Evolutionary conservation across 2,113 vertebrate species (phyloP).

Genomic region (Poicephalus gulielmi): DNA sequence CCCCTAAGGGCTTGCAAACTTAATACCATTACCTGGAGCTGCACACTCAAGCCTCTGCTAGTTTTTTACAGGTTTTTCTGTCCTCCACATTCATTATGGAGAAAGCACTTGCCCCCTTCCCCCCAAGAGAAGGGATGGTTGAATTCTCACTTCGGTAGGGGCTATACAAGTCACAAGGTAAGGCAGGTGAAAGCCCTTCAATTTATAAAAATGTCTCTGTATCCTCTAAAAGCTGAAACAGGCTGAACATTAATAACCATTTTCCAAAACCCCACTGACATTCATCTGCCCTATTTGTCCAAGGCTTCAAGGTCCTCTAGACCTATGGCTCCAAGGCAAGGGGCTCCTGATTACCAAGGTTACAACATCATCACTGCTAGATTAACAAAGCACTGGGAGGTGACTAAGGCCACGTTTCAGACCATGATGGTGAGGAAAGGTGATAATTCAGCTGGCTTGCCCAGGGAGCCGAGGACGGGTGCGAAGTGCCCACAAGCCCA

Average conservation of each 20-base stretch:
- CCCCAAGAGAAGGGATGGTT: not conserved
- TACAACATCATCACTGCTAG: not conserved
- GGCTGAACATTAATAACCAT: not conserved
- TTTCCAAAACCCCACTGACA: not conserved
- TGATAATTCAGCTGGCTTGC: not conserved
- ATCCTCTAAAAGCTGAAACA: not conserved
- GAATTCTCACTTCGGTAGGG: not conserved
- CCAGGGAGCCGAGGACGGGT: not conserved
- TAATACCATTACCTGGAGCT: not conserved
- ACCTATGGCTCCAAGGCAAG: not conserved
- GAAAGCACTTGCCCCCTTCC: not conserved
- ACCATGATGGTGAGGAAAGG: fast-evolving
- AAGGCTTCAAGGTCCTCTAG: not conserved
- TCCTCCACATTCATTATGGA: too few species aligned
- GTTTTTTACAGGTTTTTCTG: not conserved
- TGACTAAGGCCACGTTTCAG: not conserved
- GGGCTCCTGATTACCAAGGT: not conserved
- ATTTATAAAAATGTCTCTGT: not conserved
- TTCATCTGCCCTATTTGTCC: not conserved
- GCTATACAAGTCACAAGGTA: not conserved
- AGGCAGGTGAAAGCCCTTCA: not conserved
- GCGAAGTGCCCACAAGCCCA: fast-evolving
- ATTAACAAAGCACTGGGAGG: not conserved
- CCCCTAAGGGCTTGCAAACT: not conserved
- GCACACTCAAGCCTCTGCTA: not conserved